phyloP scores from a whole-genome alignment of 2,888 invertebrate genomes.

The Drosophila buzzatii region DNA sequence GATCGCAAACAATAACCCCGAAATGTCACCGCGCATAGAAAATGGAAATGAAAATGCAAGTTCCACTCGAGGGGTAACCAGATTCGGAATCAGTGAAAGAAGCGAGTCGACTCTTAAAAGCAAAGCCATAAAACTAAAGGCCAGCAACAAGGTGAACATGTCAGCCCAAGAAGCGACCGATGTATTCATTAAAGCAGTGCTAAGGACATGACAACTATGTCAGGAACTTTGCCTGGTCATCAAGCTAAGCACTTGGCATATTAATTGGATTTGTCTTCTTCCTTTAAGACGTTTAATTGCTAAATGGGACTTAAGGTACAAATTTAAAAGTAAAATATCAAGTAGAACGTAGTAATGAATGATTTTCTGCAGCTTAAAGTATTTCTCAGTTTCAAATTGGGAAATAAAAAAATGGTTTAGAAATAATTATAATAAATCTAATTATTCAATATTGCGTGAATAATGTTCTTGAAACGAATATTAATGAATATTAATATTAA shows the following conservation, averaged over 20 bases:
- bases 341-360: background rate
- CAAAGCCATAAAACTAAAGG: conserved; percentile 22
- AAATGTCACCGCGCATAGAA: conserved; percentile 61
- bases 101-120: conserved; percentile 3
- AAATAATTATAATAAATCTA: too few species aligned
- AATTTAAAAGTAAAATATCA: background rate
- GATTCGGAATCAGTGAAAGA: conserved; percentile 11
- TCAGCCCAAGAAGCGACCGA: conserved; percentile 43
- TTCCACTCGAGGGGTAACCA: conserved; percentile 29
- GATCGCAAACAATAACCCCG: conserved; percentile 69
- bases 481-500: too few species aligned
- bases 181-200: conserved; percentile 45
- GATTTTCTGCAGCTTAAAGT: background rate
- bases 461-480: background rate
- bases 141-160: conserved; percentile 60
- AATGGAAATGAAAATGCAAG: conserved; percentile 47
- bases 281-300: background rate
- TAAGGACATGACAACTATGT: conserved; percentile 18
- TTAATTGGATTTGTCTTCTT: conserved; percentile 11
- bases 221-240: conserved; percentile 10
- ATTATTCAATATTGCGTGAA: background rate
- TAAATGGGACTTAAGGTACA: background rate
- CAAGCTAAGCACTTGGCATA: conserved; percentile 3
- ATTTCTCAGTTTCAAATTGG: too few species aligned
- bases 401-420: too few species aligned